phyloP scores from a whole-genome alignment of 2,113 vertebrate species.

The Anolis sagrei region DNA sequence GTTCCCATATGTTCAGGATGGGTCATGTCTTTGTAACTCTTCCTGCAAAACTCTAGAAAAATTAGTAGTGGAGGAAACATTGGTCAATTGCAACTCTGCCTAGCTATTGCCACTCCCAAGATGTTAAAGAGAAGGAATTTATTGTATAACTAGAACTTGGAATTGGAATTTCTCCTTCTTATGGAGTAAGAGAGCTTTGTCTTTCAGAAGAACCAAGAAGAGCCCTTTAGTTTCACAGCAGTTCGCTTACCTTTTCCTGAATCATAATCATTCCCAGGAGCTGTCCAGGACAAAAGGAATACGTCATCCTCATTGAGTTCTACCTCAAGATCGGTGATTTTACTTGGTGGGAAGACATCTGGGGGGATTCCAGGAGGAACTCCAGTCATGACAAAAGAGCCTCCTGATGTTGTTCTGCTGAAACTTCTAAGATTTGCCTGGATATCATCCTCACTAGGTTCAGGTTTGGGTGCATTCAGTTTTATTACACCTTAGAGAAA shows the following conservation, averaged over 20 bases:
- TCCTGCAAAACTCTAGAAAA: not conserved
- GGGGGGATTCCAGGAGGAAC: not conserved
- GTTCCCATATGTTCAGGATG: no score
- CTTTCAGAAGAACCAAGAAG: not conserved
- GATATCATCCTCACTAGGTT: constrained; percentile 49
- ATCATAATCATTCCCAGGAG: constrained; percentile 74
- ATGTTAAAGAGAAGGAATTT: not conserved
- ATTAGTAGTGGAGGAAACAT: not conserved
- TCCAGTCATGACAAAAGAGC: constrained; percentile 58
- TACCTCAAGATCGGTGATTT: constrained; percentile 74
- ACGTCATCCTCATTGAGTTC: constrained; percentile 29
- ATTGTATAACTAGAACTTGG: not conserved
- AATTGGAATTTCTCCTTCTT: not conserved
- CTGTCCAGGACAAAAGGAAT: constrained; percentile 76
- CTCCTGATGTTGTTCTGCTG: constrained; percentile 67
- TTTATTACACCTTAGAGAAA: constrained; percentile 58
- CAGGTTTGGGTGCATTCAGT: constrained; percentile 69
- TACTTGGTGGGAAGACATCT: constrained; percentile 61
- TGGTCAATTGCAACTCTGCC: no score
- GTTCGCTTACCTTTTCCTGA: constrained; percentile 68
- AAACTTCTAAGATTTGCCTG: constrained; percentile 66
- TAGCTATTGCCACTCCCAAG: not conserved
- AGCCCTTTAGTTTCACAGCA: not conserved
- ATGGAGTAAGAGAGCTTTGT: not conserved
- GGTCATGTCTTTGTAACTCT: not conserved